Evolutionary conservation across 2,888 invertebrate genomes (phyloP).

Genomic region (Opisthograptis luteolata): DNA sequence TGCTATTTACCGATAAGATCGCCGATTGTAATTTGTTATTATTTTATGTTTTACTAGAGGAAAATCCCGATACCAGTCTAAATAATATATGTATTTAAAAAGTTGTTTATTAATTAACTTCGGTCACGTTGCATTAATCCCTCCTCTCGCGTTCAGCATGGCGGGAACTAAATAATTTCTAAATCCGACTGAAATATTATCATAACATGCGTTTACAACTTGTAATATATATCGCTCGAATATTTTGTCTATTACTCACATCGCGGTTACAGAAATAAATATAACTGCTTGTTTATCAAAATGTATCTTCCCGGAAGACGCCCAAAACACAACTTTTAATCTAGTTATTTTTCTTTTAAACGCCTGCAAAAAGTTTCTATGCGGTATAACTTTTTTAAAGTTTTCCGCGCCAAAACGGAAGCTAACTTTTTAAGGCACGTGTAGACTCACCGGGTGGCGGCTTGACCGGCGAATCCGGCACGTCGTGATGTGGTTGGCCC

Average conservation of each 20-base stretch:
- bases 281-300: slow-evolving; percentile 13
- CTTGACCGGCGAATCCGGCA: slow-evolving; percentile 63
- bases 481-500: slow-evolving; percentile 43
- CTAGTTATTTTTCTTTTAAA: no score
- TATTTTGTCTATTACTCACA: slow-evolving; percentile 33
- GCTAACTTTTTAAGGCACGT: slow-evolving; percentile 4
- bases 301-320: slow-evolving; percentile 16
- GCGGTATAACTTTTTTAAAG: slow-evolving; percentile 34
- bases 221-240: slow-evolving; percentile 26
- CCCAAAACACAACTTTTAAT: slow-evolving; percentile 5
- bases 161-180: slow-evolving; percentile 22
- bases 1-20: no score
- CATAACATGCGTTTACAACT: slow-evolving; percentile 34
- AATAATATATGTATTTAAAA: no score
- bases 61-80: no score
- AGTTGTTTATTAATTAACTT: no score
- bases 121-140: neutral
- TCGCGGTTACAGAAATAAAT: slow-evolving; percentile 13
- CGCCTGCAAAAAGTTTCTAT: no score
- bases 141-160: neutral
- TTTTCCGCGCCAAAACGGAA: slow-evolving; percentile 50
- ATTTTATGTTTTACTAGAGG: no score
- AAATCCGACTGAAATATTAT: slow-evolving; percentile 22
- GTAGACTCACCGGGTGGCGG: slow-evolving; percentile 62
- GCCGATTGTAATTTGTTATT: no score